These are phyloP conservation scores for Drosophila neonasuta DNA, from an alignment of 2,888 invertebrate genomes.

Conservation along the genomic window DNA sequence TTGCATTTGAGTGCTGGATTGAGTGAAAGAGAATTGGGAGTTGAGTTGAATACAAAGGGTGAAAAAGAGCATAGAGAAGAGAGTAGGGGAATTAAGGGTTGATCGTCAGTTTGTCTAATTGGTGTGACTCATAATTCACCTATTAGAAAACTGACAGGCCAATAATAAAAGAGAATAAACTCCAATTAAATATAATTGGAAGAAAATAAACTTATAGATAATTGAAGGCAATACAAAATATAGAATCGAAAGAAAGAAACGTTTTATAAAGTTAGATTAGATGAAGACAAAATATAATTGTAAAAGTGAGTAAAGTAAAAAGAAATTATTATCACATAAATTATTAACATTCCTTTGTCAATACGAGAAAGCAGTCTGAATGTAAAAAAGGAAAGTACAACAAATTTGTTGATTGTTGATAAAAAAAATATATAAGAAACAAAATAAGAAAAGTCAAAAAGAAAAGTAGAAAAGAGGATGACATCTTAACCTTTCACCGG, in stretches of 20 bases:
- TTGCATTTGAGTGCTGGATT: slow-evolving; percentile 57
- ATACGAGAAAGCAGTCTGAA: slow-evolving; percentile 11
- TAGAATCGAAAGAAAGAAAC: no score
- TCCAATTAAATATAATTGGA: no score
- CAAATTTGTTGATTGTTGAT: slow-evolving; percentile 75
- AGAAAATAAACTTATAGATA: no score
- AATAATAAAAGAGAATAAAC: no score
- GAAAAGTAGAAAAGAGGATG: slow-evolving; percentile 44
- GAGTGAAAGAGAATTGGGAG: slow-evolving; percentile 56
- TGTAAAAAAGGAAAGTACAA: slow-evolving; percentile 59
- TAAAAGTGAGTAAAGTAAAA: no score
- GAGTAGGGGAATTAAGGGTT: background rate
- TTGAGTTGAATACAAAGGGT: slow-evolving; percentile 30
- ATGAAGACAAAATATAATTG: no score
- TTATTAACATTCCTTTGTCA: no score
- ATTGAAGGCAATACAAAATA: no score
- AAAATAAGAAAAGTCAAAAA: slow-evolving; percentile 4
- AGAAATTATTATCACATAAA: no score
- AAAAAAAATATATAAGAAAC: slow-evolving; percentile 11
- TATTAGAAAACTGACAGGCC: background rate
- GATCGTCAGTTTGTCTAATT: background rate
- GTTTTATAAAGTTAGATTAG: no score
- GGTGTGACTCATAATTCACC: background rate
- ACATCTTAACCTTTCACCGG: slow-evolving; percentile 74
- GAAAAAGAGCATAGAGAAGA: slow-evolving; percentile 36